Evolutionary conservation across 2,888 invertebrate genomes (phyloP), one percentile per base, ranked within the genome.

Genomic region (Eucera pruinosa): DNA sequence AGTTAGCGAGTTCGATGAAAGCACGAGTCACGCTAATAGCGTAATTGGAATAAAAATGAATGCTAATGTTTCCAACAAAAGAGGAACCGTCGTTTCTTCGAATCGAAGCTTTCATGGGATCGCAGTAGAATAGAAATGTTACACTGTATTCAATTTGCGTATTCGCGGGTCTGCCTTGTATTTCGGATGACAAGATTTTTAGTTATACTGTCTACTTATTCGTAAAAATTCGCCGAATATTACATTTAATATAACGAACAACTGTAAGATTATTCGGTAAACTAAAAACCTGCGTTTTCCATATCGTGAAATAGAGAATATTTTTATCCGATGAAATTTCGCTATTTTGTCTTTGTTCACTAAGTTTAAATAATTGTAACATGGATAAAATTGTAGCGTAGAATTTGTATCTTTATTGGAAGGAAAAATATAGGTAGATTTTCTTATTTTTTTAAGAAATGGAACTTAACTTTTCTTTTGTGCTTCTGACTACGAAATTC

Each of bases 1-100:
- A 33, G 52, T 65, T 54, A 48, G 39, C 58, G 33, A 65, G 39
- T 61, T 43, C 55, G 73, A 36, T 36, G 61, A 57, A 57, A 62
- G 43, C 71, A 25, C 52, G 52, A 52, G 45, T 64, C 74, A 45
- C 52, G 64, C 43, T 64, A 71, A 74, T 64, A 25, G 73, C 36
- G 60, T 48, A 41, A 72, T 54, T 41, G 72, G 23, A 65, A 54
- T 47, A 41, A 72, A 58, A 41, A 25, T 41, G 30, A 72, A 72
- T 58, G 20, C n/a, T n/a, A 13, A 13, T 57, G 55, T 6, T 41
- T 13, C 55, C 30, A 15, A 18, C 30, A 45, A 48, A 30, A 30
- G 27, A 23, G 13, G 43, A 58, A 27, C 43, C 20, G 25, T 33
- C n/a, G 43, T 39, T 39, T 6, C 27, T 55, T 62, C 4, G 36